Conservation (phyloP, 1,140 invertebrate species). For the Medauroidea extradentata region DNA sequence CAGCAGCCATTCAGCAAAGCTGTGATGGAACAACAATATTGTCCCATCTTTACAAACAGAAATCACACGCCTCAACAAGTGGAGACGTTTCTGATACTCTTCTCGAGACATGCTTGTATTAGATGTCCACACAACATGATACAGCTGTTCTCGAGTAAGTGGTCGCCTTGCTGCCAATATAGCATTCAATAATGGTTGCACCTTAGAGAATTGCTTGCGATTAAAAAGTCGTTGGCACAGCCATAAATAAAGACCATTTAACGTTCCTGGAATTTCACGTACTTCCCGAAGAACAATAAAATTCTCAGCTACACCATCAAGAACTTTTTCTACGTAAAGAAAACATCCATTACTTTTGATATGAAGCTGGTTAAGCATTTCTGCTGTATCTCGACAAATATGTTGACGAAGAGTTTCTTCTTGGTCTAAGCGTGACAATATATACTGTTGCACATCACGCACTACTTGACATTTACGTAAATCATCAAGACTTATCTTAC, state of each 20-base stretch:
- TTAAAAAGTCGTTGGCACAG: slow-evolving; percentile 89
- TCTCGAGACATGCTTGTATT: slow-evolving; percentile 71
- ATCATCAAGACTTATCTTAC: slow-evolving; percentile 90
- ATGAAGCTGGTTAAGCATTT: slow-evolving; percentile 91
- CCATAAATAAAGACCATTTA: slow-evolving; percentile 94
- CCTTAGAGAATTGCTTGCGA: slow-evolving; percentile 82
- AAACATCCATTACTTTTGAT: slow-evolving; percentile 97
- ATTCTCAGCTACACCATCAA: slow-evolving; percentile 89
- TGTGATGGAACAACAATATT: slow-evolving; percentile 80
- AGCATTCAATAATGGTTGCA: slow-evolving; percentile 79
- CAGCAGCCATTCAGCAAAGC: slow-evolving; percentile 89
- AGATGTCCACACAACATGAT: slow-evolving; percentile 74
- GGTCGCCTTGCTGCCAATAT: slow-evolving; percentile 82
- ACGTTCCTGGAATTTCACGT: slow-evolving; percentile 87
- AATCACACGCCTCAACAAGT: slow-evolving; percentile 70
- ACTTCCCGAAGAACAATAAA: slow-evolving; percentile 83
- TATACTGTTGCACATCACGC: slow-evolving; percentile 92
- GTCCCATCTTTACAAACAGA: slow-evolving; percentile 57
- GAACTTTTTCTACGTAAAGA: slow-evolving; percentile 83
- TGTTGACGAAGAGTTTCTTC: slow-evolving; percentile 76
- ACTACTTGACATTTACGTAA: slow-evolving; percentile 82
- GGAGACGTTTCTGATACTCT: slow-evolving; percentile 78
- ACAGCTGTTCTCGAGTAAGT: slow-evolving; percentile 74
- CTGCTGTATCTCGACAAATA: slow-evolving; percentile 79
- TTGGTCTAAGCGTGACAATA: slow-evolving; percentile 81